Base-by-base conservation (phyloP, 2,888 invertebrate species). In the Empis livida region DNA sequence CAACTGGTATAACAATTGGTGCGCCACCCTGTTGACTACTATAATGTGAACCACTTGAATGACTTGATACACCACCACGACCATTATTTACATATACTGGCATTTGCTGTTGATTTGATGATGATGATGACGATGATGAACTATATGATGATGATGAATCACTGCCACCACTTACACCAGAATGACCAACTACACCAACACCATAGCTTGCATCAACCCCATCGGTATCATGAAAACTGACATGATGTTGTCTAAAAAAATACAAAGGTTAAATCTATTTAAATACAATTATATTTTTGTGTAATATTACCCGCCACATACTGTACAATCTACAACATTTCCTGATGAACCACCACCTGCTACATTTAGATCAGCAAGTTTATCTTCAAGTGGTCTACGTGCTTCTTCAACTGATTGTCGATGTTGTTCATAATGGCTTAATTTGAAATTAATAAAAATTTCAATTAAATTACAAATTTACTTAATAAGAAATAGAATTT, bases 331-430 rank as follows among this genome's bases (percentile, higher is more conserved):
- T 23, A 27, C 41, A 10, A 14, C 27, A 27, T 14, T 14, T 2
- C 27, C 27, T 13, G 13, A 11, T 27, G 23, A 20, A 10, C 5
- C 23, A 27, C 10, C 3, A 11, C 3, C 23, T 2, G 9, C 3
- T 3, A 16, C 2, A 20, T 46, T 40, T 10, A 4, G 8, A 11
- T 31, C 46, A 15, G 56, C 59, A 5, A 57, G 45, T 38, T 53
- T 55, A 10, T 55, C 54, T 2, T 53, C 48, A 11, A 60, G 52
- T 8, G 57, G 59, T 38, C 57, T 57, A 37, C 62, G 61, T 4
- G 68, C 69, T 49, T 61, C 57, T n/a, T 61, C 61, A 14, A 69
- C 55, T 8, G 67, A 61, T 53, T 64, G 60, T 30, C 60, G 56
- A 50, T 69, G 68, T 53, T 62, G 61, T 17, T 43, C 44, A 45